Evolutionary conservation across 2,113 vertebrate genomes (phyloP).

Genomic region (Ciconia stormi): DNA sequence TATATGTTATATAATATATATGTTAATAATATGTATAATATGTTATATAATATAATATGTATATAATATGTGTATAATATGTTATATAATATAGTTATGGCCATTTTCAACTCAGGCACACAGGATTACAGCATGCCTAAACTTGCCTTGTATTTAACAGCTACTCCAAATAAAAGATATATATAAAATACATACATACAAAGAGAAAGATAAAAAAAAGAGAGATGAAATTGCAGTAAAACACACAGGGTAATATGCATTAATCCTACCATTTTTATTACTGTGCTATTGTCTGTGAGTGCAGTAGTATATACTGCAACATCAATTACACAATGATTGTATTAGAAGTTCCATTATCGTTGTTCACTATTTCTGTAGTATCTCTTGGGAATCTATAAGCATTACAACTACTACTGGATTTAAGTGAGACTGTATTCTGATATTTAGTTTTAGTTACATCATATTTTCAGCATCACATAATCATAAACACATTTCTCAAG

Average conservation of each 20-base stretch:
- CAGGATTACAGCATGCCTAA: not conserved
- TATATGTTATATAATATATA: too few species aligned
- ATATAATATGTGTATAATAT: too few species aligned
- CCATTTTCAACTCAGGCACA: not conserved
- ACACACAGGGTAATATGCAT: not conserved
- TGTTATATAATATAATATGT: too few species aligned
- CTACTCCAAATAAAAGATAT: not conserved
- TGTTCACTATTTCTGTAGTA: not conserved
- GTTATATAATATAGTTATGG: not conserved
- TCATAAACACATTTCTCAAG: not conserved
- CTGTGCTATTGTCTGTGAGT: accelerated
- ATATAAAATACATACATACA: not conserved
- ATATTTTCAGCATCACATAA: not conserved
- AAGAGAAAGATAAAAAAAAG: not conserved
- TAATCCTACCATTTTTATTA: not conserved
- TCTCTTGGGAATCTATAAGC: not conserved
- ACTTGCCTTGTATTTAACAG: not conserved
- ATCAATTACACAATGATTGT: not conserved
- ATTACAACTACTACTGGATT: not conserved
- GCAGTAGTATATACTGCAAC: not conserved
- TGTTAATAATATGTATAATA: too few species aligned
- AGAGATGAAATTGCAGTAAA: not conserved
- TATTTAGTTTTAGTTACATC: not conserved
- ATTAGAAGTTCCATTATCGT: not conserved
- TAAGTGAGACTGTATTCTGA: not conserved